These are phyloP conservation scores for Heterodera filipjevi DNA, from an alignment of 2,888 invertebrate genomes.

Conservation along the genomic window DNA sequence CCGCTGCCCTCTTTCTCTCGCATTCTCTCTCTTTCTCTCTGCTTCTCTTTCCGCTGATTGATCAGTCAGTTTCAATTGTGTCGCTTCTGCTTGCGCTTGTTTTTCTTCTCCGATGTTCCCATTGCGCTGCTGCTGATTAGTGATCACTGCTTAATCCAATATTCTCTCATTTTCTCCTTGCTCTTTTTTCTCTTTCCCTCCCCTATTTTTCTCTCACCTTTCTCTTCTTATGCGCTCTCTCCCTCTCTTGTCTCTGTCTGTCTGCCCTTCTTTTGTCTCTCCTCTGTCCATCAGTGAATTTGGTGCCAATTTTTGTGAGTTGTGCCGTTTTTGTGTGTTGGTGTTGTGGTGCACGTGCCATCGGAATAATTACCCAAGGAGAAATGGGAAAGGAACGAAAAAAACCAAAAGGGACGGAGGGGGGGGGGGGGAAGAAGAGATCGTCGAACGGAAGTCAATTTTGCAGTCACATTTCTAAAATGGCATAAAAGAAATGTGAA, in stretches of 20 bases:
- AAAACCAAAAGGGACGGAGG: background rate
- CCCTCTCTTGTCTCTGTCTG: background rate
- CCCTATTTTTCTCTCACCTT: background rate
- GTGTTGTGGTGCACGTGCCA: slow-evolving; percentile 27
- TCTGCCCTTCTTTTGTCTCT: background rate
- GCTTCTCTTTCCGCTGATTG: too few species aligned
- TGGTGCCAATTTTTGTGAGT: background rate
- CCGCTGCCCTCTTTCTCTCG: too few species aligned
- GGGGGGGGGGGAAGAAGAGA: background rate
- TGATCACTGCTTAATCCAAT: too few species aligned
- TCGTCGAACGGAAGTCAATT: slow-evolving; percentile 31
- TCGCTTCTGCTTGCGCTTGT: too few species aligned
- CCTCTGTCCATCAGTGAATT: background rate
- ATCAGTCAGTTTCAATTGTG: too few species aligned
- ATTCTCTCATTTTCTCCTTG: too few species aligned
- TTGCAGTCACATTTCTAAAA: slow-evolving; percentile 33
- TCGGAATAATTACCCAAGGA: slow-evolving; percentile 33
- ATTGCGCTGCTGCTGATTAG: too few species aligned
- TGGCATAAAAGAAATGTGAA: background rate
- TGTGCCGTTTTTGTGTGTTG: slow-evolving; percentile 19
- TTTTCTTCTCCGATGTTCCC: too few species aligned
- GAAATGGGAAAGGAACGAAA: slow-evolving; percentile 21
- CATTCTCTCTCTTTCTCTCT: too few species aligned
- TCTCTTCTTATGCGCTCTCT: too few species aligned
- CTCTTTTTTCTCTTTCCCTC: background rate